Base-by-base conservation (phyloP, 2,888 invertebrate genomes). In the Nomada goodeniana region DNA sequence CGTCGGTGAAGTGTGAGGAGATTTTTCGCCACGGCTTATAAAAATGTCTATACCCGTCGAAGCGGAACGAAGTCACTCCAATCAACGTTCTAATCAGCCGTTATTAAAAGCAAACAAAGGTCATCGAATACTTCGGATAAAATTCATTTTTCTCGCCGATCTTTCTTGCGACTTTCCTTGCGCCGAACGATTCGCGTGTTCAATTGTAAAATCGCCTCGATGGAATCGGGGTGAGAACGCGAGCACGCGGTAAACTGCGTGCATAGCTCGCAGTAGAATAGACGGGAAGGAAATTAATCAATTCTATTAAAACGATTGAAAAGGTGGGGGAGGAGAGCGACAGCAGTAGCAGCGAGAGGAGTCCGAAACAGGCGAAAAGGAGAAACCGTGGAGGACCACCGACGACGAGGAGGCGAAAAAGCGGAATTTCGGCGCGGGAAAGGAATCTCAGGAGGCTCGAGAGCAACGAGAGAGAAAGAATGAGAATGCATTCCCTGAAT, bases 401-500 rank as follows among this genome's bases (percentile, higher is more conserved):
- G 75, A 92, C 93, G 73, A 93, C 92, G 77, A 90, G 96, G n/a
- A 94, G 96, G 88, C 95, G 97, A 86, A 96, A 97, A 91, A 96
- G 96, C 87, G 96, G 96, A 5, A 95, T 97, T 78, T 97, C 97
- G 78, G 97, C 98, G 2, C 95, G 98, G 75, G 98, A 98, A 92
- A 95, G 98, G 84, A 98, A 98, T 94, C 94, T 97, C 80, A 95
- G 98, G 68, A 95, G 98, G 76, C 95, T 98, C 70, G 98, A 98
- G 94, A 98, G 98, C 94, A 98, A 98, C 93, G 98, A 98, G 93
- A 95, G 98, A 71, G 98, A 98, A 94, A 95, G 98, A 77, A 97
- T 98, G 97, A 95, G 98, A 89, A 98, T 98, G 98, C 98, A 98
- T 93, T 97, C 97, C 71, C 95, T 98, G 76, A 98, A 98, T 93